Percentiles rank a stretch among this genome's conserved stretches.
Evolutionary conservation across 1,140 invertebrate genomes (phyloP).

Genomic region (Drosophila mayri): DNA sequence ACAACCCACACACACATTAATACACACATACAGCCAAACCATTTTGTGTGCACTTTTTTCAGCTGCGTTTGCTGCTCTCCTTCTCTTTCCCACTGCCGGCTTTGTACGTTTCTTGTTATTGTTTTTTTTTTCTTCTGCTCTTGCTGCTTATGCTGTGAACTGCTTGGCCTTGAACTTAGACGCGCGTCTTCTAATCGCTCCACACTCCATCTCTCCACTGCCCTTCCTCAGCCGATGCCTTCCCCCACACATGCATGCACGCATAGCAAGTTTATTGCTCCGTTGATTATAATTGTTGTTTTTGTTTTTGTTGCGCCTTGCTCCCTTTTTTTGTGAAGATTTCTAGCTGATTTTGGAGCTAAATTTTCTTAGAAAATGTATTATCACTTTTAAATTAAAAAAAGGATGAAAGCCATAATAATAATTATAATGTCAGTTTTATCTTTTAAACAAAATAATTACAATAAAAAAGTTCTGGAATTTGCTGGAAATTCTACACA

Average conservation of each 20-base stretch:
- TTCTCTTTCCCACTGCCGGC: slow-evolving; percentile 14
- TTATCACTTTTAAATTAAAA: too few species aligned
- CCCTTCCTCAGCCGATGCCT: background rate
- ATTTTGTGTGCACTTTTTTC: slow-evolving; percentile 67
- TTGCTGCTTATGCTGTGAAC: slow-evolving; percentile 55
- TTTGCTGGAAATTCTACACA: background rate
- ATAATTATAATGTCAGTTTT: too few species aligned
- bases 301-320: background rate
- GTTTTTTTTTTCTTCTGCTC: slow-evolving; percentile 14
- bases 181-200: slow-evolving; percentile 71
- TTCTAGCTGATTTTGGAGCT: background rate
- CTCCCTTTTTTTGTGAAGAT: background rate
- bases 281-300: slow-evolving; percentile 25
- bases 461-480: background rate
- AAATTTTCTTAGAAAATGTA: too few species aligned
- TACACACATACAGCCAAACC: slow-evolving; percentile 1
- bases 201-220: slow-evolving; percentile 33
- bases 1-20: slow-evolving; percentile 31
- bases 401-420: too few species aligned
- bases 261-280: slow-evolving; percentile 37
- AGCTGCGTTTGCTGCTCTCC: slow-evolving; percentile 54
- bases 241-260: slow-evolving; percentile 3
- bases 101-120: slow-evolving; percentile 21
- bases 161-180: slow-evolving; percentile 81
- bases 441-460: background rate